Evolutionary conservation across 2,888 invertebrate genomes (phyloP).

Genomic region (Lingula anatina): DNA sequence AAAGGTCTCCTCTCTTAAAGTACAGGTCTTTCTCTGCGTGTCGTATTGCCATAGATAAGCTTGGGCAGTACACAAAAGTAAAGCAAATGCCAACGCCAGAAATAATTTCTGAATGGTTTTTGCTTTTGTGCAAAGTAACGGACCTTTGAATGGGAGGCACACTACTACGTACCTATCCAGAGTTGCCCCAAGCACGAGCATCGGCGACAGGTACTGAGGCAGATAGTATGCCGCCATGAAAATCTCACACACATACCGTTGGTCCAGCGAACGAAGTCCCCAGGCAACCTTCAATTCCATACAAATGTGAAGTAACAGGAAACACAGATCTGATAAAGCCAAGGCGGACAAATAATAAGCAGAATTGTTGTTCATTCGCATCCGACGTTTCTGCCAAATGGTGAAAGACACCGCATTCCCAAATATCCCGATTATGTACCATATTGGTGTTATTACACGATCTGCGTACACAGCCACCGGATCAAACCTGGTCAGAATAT

Average conservation of each 20-base stretch:
- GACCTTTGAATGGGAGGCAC: slow-evolving; percentile 41
- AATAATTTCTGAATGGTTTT: slow-evolving; percentile 34
- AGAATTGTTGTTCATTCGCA: slow-evolving; percentile 45
- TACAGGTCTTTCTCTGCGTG: slow-evolving; percentile 20
- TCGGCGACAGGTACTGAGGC: slow-evolving; percentile 44
- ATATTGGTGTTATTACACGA: slow-evolving; percentile 40
- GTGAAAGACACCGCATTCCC: slow-evolving; percentile 44
- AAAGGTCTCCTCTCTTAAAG: slow-evolving; percentile 16
- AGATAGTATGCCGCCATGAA: slow-evolving; percentile 36
- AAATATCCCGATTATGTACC: slow-evolving; percentile 42
- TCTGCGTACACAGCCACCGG: slow-evolving; percentile 36
- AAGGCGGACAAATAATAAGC: slow-evolving; percentile 48
- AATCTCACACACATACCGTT: slow-evolving; percentile 32
- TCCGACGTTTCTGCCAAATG: slow-evolving; percentile 42
- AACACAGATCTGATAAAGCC: slow-evolving; percentile 22
- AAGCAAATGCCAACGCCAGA: slow-evolving; percentile 21
- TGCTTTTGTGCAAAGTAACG: slow-evolving; percentile 39
- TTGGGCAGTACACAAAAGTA: slow-evolving; percentile 32
- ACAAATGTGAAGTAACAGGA: slow-evolving; percentile 35
- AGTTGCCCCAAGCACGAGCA: slow-evolving; percentile 48
- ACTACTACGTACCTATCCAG: slow-evolving; percentile 49
- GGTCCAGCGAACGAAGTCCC: slow-evolving; percentile 31
- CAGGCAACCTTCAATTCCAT: slow-evolving; percentile 45
- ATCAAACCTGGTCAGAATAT: no score
- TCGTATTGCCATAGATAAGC: slow-evolving; percentile 45